phyloP scores from a whole-genome alignment of 2,888 invertebrate genomes.

The Spisula solida region DNA sequence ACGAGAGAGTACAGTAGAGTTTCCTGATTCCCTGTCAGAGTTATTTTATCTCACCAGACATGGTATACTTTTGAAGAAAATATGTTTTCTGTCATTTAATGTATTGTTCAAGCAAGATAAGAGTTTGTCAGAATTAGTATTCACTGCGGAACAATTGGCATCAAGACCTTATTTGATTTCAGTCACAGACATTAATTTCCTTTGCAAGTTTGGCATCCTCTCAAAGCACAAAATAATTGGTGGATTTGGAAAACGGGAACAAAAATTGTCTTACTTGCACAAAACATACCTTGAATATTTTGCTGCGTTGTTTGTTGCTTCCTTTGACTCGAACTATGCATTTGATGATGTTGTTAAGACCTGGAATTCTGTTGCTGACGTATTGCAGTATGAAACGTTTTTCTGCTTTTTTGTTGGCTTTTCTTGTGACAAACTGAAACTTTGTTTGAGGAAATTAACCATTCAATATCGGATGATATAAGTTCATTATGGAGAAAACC shows the following conservation, averaged over 20 bases:
- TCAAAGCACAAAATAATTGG: neutral
- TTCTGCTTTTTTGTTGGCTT: neutral
- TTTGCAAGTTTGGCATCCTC: neutral
- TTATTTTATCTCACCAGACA: neutral
- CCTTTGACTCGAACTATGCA: neutral
- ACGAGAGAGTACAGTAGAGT: neutral
- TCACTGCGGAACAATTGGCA: neutral
- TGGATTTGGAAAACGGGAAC: neutral
- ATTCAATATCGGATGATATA: neutral
- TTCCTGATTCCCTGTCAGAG: neutral
- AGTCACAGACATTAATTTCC: neutral
- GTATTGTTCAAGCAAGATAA: neutral
- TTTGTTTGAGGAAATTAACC: neutral
- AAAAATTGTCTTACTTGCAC: neutral
- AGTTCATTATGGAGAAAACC: neutral
- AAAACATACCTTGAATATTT: neutral
- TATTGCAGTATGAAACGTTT: neutral
- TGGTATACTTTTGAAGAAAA: neutral
- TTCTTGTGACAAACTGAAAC: neutral
- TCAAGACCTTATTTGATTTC: neutral
- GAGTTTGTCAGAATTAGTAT: neutral
- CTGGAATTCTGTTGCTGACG: neutral
- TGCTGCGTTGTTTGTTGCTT: neutral
- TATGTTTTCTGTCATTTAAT: constrained; percentile 4
- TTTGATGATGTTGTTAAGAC: neutral